phyloP scores from a whole-genome alignment of 1,140 invertebrate genomes.

The Trichonephila inaurata region DNA sequence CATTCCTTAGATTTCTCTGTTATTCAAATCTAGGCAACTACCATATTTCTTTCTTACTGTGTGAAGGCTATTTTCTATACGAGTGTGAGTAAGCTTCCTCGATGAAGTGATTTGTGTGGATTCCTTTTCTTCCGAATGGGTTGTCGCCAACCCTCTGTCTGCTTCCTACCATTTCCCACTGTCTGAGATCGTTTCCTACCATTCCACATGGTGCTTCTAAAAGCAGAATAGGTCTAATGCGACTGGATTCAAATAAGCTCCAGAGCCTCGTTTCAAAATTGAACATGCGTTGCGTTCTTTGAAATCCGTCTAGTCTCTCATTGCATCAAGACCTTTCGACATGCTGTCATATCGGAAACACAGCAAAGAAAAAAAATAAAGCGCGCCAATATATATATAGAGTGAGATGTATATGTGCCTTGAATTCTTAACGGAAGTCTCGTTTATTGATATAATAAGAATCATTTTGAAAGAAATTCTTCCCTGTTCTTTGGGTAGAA shows the following conservation, averaged over 20 bases:
- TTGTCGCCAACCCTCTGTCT: background rate
- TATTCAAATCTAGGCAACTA: too few relatives aligned
- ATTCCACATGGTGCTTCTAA: conserved; percentile 10
- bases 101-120: too few relatives aligned
- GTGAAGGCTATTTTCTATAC: too few relatives aligned
- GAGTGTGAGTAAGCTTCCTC: too few relatives aligned
- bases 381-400: background rate
- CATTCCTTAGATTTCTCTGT: too few relatives aligned
- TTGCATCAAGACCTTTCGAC: background rate
- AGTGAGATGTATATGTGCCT: too few relatives aligned
- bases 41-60: too few relatives aligned
- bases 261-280: background rate
- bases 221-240: background rate
- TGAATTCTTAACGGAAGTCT: too few relatives aligned
- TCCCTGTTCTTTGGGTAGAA: too few relatives aligned
- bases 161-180: background rate
- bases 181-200: background rate
- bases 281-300: background rate
- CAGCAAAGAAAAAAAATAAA: background rate
- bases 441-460: too few relatives aligned
- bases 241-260: background rate
- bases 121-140: too few relatives aligned
- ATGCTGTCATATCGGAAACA: background rate
- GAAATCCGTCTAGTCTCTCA: background rate
- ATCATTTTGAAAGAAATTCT: too few relatives aligned